Conservation (phyloP, 2,888 invertebrate genomes). For the Acrobasis consociella region DNA sequence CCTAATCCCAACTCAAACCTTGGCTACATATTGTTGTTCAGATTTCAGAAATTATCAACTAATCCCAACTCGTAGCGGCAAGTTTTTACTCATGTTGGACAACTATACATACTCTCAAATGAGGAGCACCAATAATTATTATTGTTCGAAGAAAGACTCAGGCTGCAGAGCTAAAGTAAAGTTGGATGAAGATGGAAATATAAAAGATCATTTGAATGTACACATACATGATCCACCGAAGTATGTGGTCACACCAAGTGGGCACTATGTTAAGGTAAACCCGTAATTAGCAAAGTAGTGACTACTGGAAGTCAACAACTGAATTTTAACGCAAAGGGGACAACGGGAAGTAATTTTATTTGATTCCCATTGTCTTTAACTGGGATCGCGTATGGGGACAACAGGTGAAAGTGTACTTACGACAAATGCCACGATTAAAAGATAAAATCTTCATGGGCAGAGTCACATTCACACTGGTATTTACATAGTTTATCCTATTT, state of each 20-base stretch:
- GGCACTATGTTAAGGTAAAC: constrained; percentile 36
- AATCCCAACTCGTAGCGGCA: constrained; percentile 31
- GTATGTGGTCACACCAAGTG: constrained; percentile 37
- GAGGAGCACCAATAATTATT: constrained; percentile 34
- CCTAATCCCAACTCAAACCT: too few species aligned
- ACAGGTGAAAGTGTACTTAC: too few species aligned
- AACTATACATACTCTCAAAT: constrained; percentile 41
- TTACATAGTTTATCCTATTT: too few species aligned
- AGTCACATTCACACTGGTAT: too few species aligned
- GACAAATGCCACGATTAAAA: too few species aligned
- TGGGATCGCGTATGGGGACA: too few species aligned
- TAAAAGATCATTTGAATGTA: constrained; percentile 8
- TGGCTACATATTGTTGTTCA: neutral
- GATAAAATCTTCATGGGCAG: too few species aligned
- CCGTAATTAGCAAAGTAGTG: neutral
- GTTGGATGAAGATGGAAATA: constrained; percentile 23
- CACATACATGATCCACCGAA: constrained; percentile 46
- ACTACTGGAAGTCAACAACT: too few species aligned
- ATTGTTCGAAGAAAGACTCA: constrained; percentile 37
- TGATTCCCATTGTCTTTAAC: too few species aligned
- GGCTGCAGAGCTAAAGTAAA: constrained; percentile 35
- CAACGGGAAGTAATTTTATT: too few species aligned
- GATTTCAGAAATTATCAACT: constrained; percentile 26
- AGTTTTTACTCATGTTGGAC: constrained; percentile 41
- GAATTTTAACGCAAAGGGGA: too few species aligned